Evolutionary conservation across 2,797 vertebrate species (phyloP).

Genomic region (Eulemur rubriventer): DNA sequence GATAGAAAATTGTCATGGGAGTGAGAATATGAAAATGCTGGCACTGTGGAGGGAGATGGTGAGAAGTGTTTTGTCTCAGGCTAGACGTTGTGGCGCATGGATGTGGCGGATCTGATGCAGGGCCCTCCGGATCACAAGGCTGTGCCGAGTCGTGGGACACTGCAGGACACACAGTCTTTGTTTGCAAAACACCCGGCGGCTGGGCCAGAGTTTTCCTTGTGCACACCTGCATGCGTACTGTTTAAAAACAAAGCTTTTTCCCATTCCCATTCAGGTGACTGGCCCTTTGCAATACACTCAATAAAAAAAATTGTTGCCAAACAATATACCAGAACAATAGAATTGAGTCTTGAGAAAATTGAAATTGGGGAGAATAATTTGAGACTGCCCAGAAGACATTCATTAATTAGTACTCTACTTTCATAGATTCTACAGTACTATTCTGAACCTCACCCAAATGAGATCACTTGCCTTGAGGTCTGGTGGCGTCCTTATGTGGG

Average conservation of each 20-base stretch:
- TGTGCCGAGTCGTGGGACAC: neutral
- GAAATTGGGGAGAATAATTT: neutral
- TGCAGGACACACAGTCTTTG: neutral
- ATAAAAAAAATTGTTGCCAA: neutral
- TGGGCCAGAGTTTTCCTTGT: neutral
- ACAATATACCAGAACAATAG: neutral
- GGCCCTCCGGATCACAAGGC: neutral
- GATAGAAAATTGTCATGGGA: neutral
- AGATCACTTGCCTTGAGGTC: neutral
- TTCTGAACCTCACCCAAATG: neutral
- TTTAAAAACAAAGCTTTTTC: neutral
- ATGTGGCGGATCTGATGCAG: neutral
- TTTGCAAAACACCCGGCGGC: neutral
- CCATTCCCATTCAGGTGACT: neutral
- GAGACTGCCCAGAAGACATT: neutral
- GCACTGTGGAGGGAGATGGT: neutral
- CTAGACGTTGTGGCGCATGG: neutral
- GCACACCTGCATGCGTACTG: neutral
- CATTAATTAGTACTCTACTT: neutral
- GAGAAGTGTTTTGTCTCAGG: neutral
- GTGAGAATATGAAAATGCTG: neutral
- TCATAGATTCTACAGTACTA: neutral
- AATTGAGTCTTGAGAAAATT: neutral
- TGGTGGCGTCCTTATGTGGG: fast-evolving
- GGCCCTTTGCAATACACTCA: neutral